Evolutionary conservation across 2,113 vertebrate genomes (phyloP).

Genomic region (Bathybates hornii): DNA sequence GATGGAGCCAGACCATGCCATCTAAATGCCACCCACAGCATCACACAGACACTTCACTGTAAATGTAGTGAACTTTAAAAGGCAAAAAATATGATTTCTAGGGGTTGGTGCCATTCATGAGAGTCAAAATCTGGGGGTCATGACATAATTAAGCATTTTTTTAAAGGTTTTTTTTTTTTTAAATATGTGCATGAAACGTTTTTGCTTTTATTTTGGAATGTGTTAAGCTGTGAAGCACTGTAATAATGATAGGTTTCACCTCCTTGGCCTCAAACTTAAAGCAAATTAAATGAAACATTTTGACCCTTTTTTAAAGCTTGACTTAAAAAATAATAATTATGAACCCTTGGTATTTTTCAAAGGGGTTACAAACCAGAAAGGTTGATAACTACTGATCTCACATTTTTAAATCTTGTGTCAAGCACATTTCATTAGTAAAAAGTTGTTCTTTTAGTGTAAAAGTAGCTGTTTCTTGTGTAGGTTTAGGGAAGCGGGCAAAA

Average conservation of each 20-base stretch:
- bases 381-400: not conserved
- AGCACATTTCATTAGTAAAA: not conserved
- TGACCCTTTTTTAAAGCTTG: not conserved
- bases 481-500: not conserved
- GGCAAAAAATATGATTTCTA: not conserved
- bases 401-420: not conserved
- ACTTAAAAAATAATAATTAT: not conserved
- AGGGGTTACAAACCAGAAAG: not conserved
- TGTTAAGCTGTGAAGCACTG: not conserved
- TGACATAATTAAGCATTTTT: not conserved
- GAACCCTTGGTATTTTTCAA: not conserved
- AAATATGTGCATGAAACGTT: not conserved
- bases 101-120: not conserved
- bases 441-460: not conserved
- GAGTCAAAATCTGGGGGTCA: not conserved
- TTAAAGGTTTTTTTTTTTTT: fast-evolving
- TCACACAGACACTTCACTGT: not conserved
- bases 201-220: not conserved
- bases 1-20: too few species aligned
- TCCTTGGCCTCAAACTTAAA: not conserved
- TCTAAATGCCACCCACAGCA: not conserved
- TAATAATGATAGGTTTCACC: not conserved
- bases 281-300: not conserved
- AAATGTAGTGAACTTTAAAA: not conserved
- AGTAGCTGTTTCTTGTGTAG: not conserved